phyloP scores from a whole-genome alignment of 2,797 vertebrate species.

The Sebastes steindachneri region DNA sequence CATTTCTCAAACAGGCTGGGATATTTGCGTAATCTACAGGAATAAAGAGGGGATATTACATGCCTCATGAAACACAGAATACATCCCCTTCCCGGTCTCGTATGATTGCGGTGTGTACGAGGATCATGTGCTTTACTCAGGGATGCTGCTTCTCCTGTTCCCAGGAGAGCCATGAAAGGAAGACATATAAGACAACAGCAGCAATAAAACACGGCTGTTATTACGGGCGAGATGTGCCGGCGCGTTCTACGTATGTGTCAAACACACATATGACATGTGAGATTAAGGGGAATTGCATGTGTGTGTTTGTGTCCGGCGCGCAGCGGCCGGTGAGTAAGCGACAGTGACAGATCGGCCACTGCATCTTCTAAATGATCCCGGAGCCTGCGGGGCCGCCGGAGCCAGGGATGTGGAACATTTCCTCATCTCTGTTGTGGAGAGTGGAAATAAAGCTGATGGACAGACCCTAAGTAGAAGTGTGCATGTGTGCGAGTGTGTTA shows the following conservation, averaged over 20 bases:
- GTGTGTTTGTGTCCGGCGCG: not conserved
- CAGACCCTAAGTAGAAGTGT: not conserved
- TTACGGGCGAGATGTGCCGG: not conserved
- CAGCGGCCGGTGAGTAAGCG: slow-evolving; percentile 42
- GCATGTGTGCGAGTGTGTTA: not conserved
- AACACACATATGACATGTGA: not conserved
- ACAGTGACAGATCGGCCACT: slow-evolving; percentile 69
- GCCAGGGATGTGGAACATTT: slow-evolving; percentile 52
- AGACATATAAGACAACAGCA: not conserved
- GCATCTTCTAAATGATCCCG: slow-evolving; percentile 65
- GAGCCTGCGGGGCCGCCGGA: slow-evolving; percentile 38
- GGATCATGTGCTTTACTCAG: not conserved
- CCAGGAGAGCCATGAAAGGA: not conserved
- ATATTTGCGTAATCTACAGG: not conserved
- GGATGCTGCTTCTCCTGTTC: not conserved
- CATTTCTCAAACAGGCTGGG: not conserved
- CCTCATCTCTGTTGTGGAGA: slow-evolving; percentile 44
- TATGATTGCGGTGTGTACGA: not conserved
- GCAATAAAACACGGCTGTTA: not conserved
- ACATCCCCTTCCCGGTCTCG: not conserved
- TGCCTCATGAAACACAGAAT: not conserved
- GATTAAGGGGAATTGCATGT: not conserved
- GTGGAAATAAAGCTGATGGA: slow-evolving; percentile 34
- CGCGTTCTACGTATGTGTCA: not conserved
- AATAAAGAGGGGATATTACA: not conserved